A percentile compares a stretch with the other conserved stretches of the same genome.
phyloP scores from a whole-genome alignment of 2,113 vertebrate genomes.

The Aythya baeri region DNA sequence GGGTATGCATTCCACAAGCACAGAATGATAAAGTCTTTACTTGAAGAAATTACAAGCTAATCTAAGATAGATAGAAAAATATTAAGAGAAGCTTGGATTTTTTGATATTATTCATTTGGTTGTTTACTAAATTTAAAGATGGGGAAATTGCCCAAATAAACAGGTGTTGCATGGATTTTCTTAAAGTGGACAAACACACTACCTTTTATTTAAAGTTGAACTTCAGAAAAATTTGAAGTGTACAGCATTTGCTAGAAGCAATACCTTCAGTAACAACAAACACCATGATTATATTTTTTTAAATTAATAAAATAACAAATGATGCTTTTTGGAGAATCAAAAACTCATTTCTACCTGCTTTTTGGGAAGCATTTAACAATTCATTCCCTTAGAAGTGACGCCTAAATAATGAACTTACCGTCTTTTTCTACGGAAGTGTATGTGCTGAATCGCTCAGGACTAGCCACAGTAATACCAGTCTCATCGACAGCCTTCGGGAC shows the following conservation, averaged over 20 bases:
- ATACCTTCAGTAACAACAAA: background rate
- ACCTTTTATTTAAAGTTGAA: background rate
- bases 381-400: background rate
- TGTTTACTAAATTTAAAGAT: background rate
- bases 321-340: background rate
- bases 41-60: background rate
- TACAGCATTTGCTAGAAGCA: background rate
- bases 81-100: background rate
- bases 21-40: background rate
- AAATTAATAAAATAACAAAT: background rate
- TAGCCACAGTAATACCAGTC: slow-evolving; percentile 92
- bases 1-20: fast-evolving
- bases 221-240: background rate
- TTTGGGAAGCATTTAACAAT: background rate
- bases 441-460: slow-evolving; percentile 86
- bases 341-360: background rate
- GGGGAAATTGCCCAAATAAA: background rate
- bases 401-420: slow-evolving; percentile 73
- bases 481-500: slow-evolving; percentile 94
- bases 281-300: background rate
- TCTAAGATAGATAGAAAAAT: background rate
- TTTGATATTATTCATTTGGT: background rate
- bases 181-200: background rate
- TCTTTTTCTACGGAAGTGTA: slow-evolving; percentile 70
- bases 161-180: background rate